Evolutionary conservation across 1,140 invertebrate genomes (phyloP), one percentile per base, ranked within the genome.

Genomic region (Muscidifurax raptorellus): DNA sequence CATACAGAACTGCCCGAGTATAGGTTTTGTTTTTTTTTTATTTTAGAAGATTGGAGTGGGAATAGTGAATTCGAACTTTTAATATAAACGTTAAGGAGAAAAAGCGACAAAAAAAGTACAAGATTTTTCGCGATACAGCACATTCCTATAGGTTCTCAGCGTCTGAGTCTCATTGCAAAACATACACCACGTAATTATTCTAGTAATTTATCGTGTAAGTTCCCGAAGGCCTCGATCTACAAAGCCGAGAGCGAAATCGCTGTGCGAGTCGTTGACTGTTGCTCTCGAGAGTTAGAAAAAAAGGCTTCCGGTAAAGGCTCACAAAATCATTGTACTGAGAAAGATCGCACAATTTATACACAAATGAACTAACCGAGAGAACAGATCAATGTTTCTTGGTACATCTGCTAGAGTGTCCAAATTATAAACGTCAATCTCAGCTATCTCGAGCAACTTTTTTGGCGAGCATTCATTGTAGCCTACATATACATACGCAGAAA

Each of bases 91-190:
- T 47, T 47, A 47, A 47, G 52, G 52, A 83, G 15, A 78, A 71
- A 67, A 77, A 69, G 0, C 27, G 32, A 22, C 12, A 83, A 78
- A 78, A 72, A 84, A 72, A 84, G 36, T 18, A 44, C 40, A 22
- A 44, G 32, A 32, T 36, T 77, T 32, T 79, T 80, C 74, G 28
- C 71, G 32, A 75, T 67, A 79, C 78, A 75, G 59, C 64, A 84
- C 83, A 84, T 84, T 84, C 83, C 83, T 66, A 36, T 67, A 67
- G 36, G 30, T 80, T 80, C 52, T 66, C 67, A 79, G 67, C 18
- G 28, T 78, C 52, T 71, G 27, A 80, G 44, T 74, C 25, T 64
- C 44, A 72, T 13, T 72, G 25, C 30, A 47, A 78, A 76, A 80
- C 13, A 18, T 30, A 74, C 36, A 83, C 27, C 64, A 78, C 5